Evolutionary conservation across 2,113 vertebrate species (phyloP).

Genomic region (Lynx canadensis): DNA sequence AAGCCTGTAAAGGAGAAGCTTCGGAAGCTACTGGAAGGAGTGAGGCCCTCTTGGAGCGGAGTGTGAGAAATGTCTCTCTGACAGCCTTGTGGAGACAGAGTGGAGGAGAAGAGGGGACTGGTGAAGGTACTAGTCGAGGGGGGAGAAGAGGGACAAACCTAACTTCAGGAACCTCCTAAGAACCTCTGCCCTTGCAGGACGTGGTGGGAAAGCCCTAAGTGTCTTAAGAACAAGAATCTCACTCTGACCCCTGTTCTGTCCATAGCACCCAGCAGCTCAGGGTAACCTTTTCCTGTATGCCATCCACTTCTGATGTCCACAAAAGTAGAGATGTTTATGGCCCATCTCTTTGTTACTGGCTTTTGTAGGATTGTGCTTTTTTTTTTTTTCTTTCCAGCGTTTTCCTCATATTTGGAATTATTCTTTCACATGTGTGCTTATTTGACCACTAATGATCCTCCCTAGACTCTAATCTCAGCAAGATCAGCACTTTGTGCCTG

Average conservation of each 20-base stretch:
- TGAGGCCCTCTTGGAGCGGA: background rate
- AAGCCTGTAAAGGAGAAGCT: background rate
- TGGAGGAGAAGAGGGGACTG: background rate
- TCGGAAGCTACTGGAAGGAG: background rate
- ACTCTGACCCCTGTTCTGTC: background rate
- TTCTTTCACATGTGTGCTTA: background rate
- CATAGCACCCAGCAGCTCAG: background rate
- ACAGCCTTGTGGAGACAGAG: background rate
- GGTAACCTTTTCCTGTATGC: fast-evolving
- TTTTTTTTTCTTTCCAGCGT: background rate
- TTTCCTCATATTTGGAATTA: background rate
- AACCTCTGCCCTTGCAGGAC: background rate
- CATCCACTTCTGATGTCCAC: background rate
- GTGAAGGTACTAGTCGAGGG: fast-evolving
- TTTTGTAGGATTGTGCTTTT: background rate
- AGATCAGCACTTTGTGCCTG: background rate
- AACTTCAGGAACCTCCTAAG: background rate
- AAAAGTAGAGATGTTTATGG: background rate
- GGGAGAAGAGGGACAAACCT: background rate
- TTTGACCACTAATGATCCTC: background rate
- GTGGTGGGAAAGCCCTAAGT: background rate
- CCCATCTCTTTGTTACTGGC: background rate
- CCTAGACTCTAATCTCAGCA: background rate
- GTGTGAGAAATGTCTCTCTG: background rate
- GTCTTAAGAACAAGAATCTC: background rate